Evolutionary conservation across 2,113 vertebrate species (phyloP).

Genomic region (Mustelus asterias): DNA sequence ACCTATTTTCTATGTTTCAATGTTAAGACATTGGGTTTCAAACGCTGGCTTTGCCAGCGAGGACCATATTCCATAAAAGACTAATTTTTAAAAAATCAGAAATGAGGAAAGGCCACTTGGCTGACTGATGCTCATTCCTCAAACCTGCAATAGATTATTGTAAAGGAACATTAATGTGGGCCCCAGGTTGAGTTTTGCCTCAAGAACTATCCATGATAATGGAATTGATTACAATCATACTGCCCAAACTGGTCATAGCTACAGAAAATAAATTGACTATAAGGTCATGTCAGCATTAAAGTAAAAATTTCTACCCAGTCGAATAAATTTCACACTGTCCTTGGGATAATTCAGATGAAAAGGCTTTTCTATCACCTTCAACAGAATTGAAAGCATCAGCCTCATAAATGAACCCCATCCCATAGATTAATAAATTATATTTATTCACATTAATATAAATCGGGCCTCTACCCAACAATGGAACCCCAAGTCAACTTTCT

Average conservation of each 20-base stretch:
- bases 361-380: background rate
- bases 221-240: background rate
- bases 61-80: too few species aligned
- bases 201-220: background rate
- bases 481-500: background rate
- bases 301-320: background rate
- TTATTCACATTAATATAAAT: background rate
- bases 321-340: background rate
- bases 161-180: background rate
- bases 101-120: background rate
- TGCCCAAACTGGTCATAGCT: background rate
- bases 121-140: background rate
- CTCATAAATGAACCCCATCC: background rate
- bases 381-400: background rate
- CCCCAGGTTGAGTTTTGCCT: background rate
- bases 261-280: background rate
- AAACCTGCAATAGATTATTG: background rate
- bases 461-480: background rate
- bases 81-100: background rate
- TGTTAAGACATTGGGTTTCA: too few species aligned
- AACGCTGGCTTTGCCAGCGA: too few species aligned
- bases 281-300: background rate
- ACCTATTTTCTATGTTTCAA: too few species aligned
- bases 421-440: background rate
- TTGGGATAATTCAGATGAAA: background rate